Base-by-base conservation (phyloP, 2,113 vertebrate genomes). In the Falco punctatus region DNA sequence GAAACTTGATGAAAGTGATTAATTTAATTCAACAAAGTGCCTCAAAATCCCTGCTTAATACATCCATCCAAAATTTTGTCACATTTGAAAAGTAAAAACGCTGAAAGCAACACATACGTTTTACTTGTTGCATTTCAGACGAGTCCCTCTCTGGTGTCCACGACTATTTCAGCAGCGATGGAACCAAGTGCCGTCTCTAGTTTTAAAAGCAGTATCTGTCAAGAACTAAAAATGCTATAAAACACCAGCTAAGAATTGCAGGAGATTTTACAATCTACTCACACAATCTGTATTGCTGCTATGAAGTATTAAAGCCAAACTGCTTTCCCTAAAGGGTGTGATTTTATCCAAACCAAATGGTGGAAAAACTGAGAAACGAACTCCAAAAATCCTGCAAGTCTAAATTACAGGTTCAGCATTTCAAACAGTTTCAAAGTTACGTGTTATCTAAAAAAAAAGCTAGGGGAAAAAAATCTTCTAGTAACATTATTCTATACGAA, bases 281-380 rank as follows among this genome's bases (percentile, higher is more conserved):
- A 9, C n/a, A 42, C 59, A 49, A 92, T 80, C 52, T 85, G 70
- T 71, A 52, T 23, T 61, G 46, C 49, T 62, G 78, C 62, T 70
- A 66, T 26, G 44, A 90, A 58, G 59, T 48, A 77, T 55, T 65
- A 77, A 88, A 94, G 90, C 54, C 93, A 96, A 93, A 77, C 21
- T 32, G 28, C 66, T 79, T 67, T 86, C 88, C 92, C 86, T 70
- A 9, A 79, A 91, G 90, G 46, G 27, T 24, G 58, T 74, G 48
- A 84, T 86, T 92, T 89, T 81, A 90, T 83, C 61, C 82, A 79
- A 88, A 92, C 67, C 35, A 87, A 94, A 82, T 51, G 59, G 64
- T 92, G 82, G 79, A 92, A 92, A 95, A 96, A 71, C 7, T 38
- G 75, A 84, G 80, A 92, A 4, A 21, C 0, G 1, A 78, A 46